Base-by-base conservation (phyloP, 2,113 vertebrate species). In the Hepsetus odoe region DNA sequence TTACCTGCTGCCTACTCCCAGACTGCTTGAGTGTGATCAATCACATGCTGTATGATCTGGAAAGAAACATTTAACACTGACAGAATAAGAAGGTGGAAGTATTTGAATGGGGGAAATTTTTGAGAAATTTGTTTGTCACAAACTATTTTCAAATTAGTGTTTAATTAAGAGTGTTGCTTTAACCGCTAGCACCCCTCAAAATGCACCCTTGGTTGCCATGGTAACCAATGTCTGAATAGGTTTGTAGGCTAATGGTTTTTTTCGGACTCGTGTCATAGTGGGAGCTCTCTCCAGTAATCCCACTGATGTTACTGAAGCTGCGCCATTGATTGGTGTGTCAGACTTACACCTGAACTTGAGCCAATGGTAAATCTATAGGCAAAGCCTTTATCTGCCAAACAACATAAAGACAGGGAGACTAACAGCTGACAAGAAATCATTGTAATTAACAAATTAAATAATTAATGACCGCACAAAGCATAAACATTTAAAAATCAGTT, bases 281-380 rank as follows among this genome's bases (percentile, higher is more conserved):
- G 70, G 35, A 32, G 68, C 68, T 66, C 46, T 42, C 62, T 53
- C 74, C 44, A 12, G 13, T 79, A 71, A 74, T 72, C 58, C 65
- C 40, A 59, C 76, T 58, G 65, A 68, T 68, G 68, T 53, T 51
- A 42, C 70, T 42, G 68, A 65, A 80, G 46, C 72, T 79, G 46
- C 13, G 67, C 58, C 74, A 82, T 75, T 38, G 81, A 82, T 75
- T 53, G 51, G 26, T n/a, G 55, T 58, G 70, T 58, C 61, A 72
- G 59, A 51, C 51, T 66, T 70, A 44, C 26, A 22, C 33, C 42
- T 26, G 4, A 44, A 55, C 72, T 74, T 49, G 5, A n/a, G 46
- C 49, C 67, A 71, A 46, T 35, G 32, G 14, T 42, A 22, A 49
- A 68, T 69, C 55, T 78, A 33, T 35, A 33, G 26, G 24, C 22